A percentile compares a stretch with the other conserved stretches of the same genome.
These are phyloP conservation scores for Drosophila tsacasi DNA, from an alignment of 1,140 invertebrate genomes.

Conservation along the genomic window DNA sequence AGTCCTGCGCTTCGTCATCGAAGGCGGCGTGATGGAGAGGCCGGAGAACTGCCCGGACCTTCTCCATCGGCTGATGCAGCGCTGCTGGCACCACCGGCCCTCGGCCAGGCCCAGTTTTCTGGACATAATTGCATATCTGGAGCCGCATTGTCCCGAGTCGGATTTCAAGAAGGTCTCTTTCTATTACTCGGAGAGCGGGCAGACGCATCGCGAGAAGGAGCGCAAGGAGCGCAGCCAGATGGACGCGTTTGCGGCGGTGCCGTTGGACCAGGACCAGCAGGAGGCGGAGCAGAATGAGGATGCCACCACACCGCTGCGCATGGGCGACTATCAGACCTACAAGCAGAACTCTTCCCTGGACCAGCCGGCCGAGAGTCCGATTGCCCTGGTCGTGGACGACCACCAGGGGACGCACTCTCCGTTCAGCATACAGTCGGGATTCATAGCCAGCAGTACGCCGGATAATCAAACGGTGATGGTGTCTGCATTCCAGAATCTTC, in stretches of 20 bases:
- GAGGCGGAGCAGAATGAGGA: constrained; percentile 71
- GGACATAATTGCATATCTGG: constrained; percentile 88
- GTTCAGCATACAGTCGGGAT: constrained; percentile 74
- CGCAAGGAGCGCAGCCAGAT: constrained; percentile 58
- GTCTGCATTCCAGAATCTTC: constrained; percentile 38
- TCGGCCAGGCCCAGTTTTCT: constrained; percentile 93
- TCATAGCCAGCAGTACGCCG: constrained; percentile 77
- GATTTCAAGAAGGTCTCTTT: constrained; percentile 91
- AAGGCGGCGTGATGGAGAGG: constrained; percentile 95
- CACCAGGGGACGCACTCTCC: constrained; percentile 76
- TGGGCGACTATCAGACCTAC: constrained; percentile 71
- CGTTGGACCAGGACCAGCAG: constrained; percentile 63
- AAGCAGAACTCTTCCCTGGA: constrained; percentile 73
- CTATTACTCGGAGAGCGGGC: constrained; percentile 90
- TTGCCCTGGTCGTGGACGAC: constrained; percentile 70
- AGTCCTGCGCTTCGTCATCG: constrained; percentile 93
- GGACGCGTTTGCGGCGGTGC: constrained; percentile 53
- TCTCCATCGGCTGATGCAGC: constrained; percentile 94
- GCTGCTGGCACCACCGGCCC: constrained; percentile 94
- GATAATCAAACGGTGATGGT: constrained; percentile 61
- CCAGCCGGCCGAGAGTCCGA: constrained; percentile 74
- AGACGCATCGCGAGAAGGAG: constrained; percentile 81
- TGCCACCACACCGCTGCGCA: constrained; percentile 76
- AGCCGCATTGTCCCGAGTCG: constrained; percentile 85
- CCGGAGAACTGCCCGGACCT: constrained; percentile 97